Percentiles rank a stretch among this genome's conserved stretches.
phyloP scores from a whole-genome alignment of 2,888 invertebrate species.

The Dryobota labecula region DNA sequence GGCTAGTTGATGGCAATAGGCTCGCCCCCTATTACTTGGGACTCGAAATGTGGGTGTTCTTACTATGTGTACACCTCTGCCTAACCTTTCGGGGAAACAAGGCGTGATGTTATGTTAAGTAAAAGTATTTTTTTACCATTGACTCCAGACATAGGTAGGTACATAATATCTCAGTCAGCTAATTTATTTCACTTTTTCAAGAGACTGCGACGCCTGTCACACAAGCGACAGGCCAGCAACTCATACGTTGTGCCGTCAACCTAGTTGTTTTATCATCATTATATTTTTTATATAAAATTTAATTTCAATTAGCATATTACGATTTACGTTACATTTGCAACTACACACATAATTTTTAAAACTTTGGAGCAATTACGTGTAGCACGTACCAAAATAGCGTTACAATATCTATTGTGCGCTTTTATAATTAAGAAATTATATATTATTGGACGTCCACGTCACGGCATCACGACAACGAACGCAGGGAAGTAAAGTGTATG shows the following conservation, averaged over 20 bases:
- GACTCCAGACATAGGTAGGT: no score
- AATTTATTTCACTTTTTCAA: neutral
- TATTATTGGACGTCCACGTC: no score
- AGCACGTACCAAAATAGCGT: neutral
- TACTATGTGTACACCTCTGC: no score
- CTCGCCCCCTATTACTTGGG: no score
- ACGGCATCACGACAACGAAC: neutral
- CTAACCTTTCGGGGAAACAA: no score
- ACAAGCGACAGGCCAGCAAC: neutral
- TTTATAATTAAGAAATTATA: no score
- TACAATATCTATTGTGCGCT: neutral
- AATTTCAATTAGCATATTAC: neutral
- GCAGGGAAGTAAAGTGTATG: neutral
- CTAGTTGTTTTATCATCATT: neutral
- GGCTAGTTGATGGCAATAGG: no score
- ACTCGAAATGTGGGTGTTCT: no score
- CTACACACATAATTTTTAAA: constrained; percentile 1
- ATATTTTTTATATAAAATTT: neutral
- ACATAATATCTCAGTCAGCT: no score
- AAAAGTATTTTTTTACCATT: no score
- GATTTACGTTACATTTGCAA: neutral
- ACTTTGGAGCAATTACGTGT: neutral
- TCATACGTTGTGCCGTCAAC: neutral
- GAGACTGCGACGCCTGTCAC: neutral
- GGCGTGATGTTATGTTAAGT: no score